These are phyloP conservation scores for Ivindomyrus marchei DNA, from an alignment of 2,113 vertebrate genomes.

Conservation along the genomic window DNA sequence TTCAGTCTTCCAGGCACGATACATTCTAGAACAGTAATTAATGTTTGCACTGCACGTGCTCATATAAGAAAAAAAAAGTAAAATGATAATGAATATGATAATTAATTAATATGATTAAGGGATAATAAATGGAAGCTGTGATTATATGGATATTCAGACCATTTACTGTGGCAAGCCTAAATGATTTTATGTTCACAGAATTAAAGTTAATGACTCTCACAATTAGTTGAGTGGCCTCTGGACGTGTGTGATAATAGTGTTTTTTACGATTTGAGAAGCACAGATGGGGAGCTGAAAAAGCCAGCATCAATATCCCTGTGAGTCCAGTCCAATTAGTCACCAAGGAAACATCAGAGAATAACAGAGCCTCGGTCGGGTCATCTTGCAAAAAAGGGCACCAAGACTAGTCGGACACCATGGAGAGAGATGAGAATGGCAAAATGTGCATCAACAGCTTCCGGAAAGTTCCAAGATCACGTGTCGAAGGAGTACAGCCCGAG, in stretches of 20 bases:
- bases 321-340: neutral
- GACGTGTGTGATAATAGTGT: neutral
- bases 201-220: conserved; percentile 8
- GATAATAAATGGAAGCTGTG: neutral
- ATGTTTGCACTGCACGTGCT: neutral
- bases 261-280: neutral
- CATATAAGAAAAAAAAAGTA: neutral
- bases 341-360: neutral
- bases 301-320: neutral
- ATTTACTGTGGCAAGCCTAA: neutral
- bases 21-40: neutral
- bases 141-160: neutral
- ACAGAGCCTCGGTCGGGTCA: neutral
- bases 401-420: neutral
- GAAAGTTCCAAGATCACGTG: neutral
- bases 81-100: neutral
- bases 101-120: conserved; percentile 10
- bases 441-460: neutral
- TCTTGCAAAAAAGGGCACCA: neutral
- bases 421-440: neutral
- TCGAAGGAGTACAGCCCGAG: neutral
- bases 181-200: neutral
- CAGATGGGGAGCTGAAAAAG: neutral
- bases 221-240: neutral
- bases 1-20: neutral